These are phyloP conservation scores for Clarias fuscus DNA, from an alignment of 2,797 vertebrate species.

Conservation along the genomic window DNA sequence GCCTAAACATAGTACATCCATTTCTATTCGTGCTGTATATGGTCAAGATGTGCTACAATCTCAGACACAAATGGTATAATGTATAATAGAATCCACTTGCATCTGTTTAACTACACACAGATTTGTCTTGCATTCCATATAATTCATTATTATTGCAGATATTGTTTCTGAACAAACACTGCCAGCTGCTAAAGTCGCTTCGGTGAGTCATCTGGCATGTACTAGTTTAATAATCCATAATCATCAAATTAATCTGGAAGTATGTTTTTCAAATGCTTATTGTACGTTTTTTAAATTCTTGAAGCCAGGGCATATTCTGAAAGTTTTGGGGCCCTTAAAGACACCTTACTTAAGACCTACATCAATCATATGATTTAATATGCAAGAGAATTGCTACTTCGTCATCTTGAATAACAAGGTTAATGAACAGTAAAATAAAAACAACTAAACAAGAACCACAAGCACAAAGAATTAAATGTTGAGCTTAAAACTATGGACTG, in stretches of 20 bases:
- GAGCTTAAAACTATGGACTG: not conserved
- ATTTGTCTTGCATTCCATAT: not conserved
- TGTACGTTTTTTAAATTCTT: not conserved
- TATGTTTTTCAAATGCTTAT: not conserved
- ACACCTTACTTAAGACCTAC: not conserved
- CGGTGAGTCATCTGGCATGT: not conserved
- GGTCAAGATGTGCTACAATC: not conserved
- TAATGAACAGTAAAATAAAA: not conserved
- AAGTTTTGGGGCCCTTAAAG: not conserved
- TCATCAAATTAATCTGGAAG: not conserved
- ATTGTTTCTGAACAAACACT: not conserved
- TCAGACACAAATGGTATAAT: not conserved
- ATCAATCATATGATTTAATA: not conserved
- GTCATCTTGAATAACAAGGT: not conserved
- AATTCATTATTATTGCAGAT: not conserved
- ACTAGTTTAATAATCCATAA: not conserved
- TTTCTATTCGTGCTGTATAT: slow-evolving; percentile 2
- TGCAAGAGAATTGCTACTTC: not conserved
- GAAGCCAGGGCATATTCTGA: not conserved
- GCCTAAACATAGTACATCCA: not conserved
- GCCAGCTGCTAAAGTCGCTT: not conserved
- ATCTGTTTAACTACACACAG: not conserved
- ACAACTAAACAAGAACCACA: not conserved
- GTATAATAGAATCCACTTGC: not conserved
- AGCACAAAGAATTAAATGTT: not conserved